A percentile compares a stretch with the other conserved stretches of the same genome.
Conservation (phyloP, 2,888 invertebrate genomes). For the Platyscelio sp. region DNA sequence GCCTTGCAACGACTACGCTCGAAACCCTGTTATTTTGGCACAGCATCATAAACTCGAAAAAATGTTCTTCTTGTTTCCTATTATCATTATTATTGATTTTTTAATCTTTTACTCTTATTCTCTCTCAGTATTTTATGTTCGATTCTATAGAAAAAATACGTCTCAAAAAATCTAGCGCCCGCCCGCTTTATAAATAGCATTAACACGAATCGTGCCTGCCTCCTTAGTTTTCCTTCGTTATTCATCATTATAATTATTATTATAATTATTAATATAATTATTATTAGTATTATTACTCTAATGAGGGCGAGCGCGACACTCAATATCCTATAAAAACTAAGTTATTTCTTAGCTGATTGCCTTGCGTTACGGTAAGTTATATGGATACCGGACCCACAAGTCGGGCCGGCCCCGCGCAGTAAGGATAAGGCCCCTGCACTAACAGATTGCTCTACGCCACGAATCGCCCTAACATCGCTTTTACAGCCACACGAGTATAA, state of each 20-base stretch:
- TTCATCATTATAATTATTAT: slow-evolving; percentile 21
- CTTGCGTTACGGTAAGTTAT: slow-evolving; percentile 84
- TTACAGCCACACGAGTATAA: slow-evolving; percentile 50
- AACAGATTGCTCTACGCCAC: slow-evolving; percentile 85
- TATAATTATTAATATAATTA: slow-evolving; percentile 18
- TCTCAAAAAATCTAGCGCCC: slow-evolving; percentile 76
- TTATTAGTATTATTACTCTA: slow-evolving; percentile 19
- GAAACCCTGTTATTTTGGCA: slow-evolving; percentile 67
- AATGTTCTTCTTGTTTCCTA: background rate
- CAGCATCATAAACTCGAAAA: slow-evolving; percentile 46
- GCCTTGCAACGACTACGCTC: slow-evolving; percentile 39
- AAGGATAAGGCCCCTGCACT: slow-evolving; percentile 85
- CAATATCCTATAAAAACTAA: slow-evolving; percentile 85
- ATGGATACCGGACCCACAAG: slow-evolving; percentile 74
- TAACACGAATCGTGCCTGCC: slow-evolving; percentile 30
- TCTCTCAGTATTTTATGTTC: slow-evolving; percentile 66
- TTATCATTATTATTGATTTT: no score
- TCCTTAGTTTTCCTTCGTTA: background rate
- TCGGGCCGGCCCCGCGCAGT: slow-evolving; percentile 79
- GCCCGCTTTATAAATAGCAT: slow-evolving; percentile 67
- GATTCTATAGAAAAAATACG: slow-evolving; percentile 79
- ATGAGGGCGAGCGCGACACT: slow-evolving; percentile 78
- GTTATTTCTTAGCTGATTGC: slow-evolving; percentile 85
- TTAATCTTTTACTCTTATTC: slow-evolving; percentile 26
- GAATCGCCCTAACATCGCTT: slow-evolving; percentile 70